Base-by-base conservation (phyloP, 2,113 vertebrate species). In the Cynopterus brachyotis region DNA sequence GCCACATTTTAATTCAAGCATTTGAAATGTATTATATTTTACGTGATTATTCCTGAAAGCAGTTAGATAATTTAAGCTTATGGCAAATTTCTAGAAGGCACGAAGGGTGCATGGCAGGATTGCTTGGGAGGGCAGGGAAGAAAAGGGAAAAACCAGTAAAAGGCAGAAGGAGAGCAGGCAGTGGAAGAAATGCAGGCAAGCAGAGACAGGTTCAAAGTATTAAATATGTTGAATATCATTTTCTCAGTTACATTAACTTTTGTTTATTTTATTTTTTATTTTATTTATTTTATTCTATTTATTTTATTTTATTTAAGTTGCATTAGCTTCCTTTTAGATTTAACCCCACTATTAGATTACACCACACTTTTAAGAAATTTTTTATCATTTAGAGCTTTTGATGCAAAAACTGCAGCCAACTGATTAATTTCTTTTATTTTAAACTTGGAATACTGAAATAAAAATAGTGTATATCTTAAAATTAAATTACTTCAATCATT, bases 391-490 rank as follows among this genome's bases (percentile, higher is more conserved):
- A 79, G 40, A 82, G 30, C 30, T 93, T 93, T 94, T 92, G n/a
- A 35, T 97, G n/a, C 0, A 45, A 85, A 85, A 94, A 60, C 30
- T 78, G 2, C 32, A 82, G 35, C 78, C 72, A 94, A 55, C 30
- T 60, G n/a, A 73, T 81, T 76, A 79, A 55, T 83, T 8, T 5
- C 66, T 88, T 95, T 89, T 83, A 78, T 90, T 95, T 69, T 60
- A 72, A 22, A 75, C 92, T 97, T 96, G 35, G 69, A 84, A 94
- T 83, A 75, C 12, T 94, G 47, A 94, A 85, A 78, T 91, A 94
- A 95, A 97, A 94, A 80, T 83, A 90, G 0, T 55, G 78, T 95
- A 32, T 83, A 37, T 89, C 50, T 91, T 92, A 82, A 89, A 94
- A 96, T 95, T 96, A 83, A 67, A n/a, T 93, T 76, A 73, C n/a